Evolutionary conservation across 2,797 vertebrate species (phyloP), one percentile per base, ranked within the genome.

Genomic region (Podarcis siculus): DNA sequence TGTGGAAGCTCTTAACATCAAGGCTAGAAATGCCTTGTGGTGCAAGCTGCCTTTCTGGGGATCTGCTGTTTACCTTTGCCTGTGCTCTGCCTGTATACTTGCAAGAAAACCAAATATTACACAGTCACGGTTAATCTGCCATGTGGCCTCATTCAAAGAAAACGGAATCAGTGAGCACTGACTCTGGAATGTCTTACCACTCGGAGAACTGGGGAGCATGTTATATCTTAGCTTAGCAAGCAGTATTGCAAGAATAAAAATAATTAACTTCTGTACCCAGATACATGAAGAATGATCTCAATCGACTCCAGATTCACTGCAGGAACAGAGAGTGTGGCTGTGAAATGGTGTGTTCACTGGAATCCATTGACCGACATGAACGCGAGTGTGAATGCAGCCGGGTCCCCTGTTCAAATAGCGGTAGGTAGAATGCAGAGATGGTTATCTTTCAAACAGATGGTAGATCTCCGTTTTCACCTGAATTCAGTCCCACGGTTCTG

Each of bases 221-320:
- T 12, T 19, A 73, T 42, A 89, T 35, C 5, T 35, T 35, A 73
- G 15, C 39, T 2, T 27, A 89, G 69, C 0, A 69, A 0, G 0
- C 80, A 39, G 5, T 23, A 10, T 86, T 89, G 8, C 3, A 23
- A 79, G 7, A 19, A 49, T 88, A 78, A 82, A 91, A 45, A 72
- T 35, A 8, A 82, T 27, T 13, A 86, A 79, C n/a, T 85, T 85
- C 88, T 90, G 1, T 58, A 10, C 2, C 0, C 92, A 98, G 98
- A 88, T 99, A 99, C 55, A 99, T 99, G 98, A 96, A 97, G 87
- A 99, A 99, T 89, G 98, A 98, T 95, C 97, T 98, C 94, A 98
- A 96, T 89, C 96, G 97, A 45, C 97, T 99, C 92, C 98, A 98
- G 96, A 96, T 98, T 17, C 98, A 97, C 15, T 99, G 98, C 91